phyloP scores from a whole-genome alignment of 2,113 vertebrate genomes.

The Sardina pilchardus region DNA sequence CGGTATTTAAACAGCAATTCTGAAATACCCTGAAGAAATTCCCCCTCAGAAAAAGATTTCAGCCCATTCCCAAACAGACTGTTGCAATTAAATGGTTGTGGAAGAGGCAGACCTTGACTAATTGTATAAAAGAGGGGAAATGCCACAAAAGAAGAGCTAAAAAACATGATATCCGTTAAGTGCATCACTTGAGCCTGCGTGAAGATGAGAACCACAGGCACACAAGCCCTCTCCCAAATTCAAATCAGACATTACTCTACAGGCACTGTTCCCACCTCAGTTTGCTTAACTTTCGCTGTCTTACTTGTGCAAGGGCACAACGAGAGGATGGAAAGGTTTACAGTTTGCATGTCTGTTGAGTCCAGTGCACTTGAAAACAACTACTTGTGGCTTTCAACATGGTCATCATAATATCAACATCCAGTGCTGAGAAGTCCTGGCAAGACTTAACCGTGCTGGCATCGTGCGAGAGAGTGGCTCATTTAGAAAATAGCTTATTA shows the following conservation, averaged over 20 bases:
- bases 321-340: background rate
- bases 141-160: constrained; percentile 55
- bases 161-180: constrained; percentile 32
- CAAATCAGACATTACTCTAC: background rate
- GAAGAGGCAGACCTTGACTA: constrained; percentile 65
- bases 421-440: background rate
- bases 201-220: constrained; percentile 52
- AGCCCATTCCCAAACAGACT: constrained; percentile 60
- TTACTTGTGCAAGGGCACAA: background rate
- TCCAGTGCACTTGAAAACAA: background rate
- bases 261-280: background rate
- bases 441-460: background rate
- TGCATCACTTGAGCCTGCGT: constrained; percentile 43
- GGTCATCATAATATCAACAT: constrained; percentile 7
- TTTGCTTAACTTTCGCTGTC: background rate
- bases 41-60: constrained; percentile 53
- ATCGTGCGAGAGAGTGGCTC: background rate
- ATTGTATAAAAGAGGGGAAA: constrained; percentile 68
- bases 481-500: background rate
- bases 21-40: constrained; percentile 55
- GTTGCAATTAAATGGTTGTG: constrained; percentile 69
- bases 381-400: background rate
- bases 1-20: constrained; percentile 67
- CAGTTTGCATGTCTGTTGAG: constrained; percentile 20
- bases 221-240: constrained; percentile 23